Evolutionary conservation across 2,888 invertebrate species (phyloP), one percentile per base, ranked within the genome.

Genomic region (Leptinotarsa juncta): DNA sequence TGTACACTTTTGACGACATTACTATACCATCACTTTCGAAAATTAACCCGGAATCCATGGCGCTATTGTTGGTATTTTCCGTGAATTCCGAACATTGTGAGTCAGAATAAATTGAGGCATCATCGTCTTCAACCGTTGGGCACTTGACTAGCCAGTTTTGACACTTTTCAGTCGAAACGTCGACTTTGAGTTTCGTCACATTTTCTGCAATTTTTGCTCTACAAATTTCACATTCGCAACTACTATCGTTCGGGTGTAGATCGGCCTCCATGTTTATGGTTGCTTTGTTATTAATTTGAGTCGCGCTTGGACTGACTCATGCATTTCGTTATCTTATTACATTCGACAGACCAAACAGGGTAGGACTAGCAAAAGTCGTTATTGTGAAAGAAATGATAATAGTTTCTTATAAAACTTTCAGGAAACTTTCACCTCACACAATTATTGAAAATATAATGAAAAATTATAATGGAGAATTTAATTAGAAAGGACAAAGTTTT

Each of bases 21-120:
- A 67, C 73, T 4, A 78, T 20, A 14, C 67, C 76, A 23, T 71
- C 67, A 50, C 70, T 71, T 16, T 68, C 57, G 65, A 79, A 80
- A 32, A 70, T 53, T 60, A 77, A 79, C 7, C 80, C 80, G 53
- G 78, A 79, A 48, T 76, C 74, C 77, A 80, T 77, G 3, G 76
- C 78, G 48, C 78, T 78, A 70, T 79, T 79, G 14, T 73, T 50
- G 12, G 78, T 77, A 67, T 75, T 67, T 50, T 73, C 71, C n/a
- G 75, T 75, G 14, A 72, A 32, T 5, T 68, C 73, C 32, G 75
- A 77, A 69, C 71, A 57, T 42, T 74, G 69, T 4, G 73, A 72
- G 16, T 75, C 75, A 3, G 74, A 74, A 49, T 55, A 69, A 50
- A 72, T 68, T 0, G 77, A 77, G 50, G 32, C 55, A 68, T 57